Evolutionary conservation across 1,140 invertebrate genomes (phyloP), one percentile per base, ranked within the genome.

Genomic region (Lordiphosa stackelbergi): DNA sequence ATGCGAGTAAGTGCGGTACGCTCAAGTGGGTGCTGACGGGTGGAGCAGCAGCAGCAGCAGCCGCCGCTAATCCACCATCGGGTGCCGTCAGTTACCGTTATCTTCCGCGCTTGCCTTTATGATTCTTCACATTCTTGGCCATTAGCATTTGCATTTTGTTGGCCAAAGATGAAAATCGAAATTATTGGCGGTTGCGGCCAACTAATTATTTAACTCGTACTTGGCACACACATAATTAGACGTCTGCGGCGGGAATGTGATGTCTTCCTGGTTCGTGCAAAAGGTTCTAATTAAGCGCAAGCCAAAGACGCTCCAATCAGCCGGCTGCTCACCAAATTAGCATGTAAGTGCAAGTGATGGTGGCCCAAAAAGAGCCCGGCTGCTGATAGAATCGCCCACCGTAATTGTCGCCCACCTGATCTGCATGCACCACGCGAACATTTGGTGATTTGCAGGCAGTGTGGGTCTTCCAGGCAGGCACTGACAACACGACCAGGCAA

Each of bases 151-250:
- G 43, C 43, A 46, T 46, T 46, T 34, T 31, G 43, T 46, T 46
- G 12, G 13, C n/a, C 11, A 46, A n/a, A 46, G 43, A 46, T 46
- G 43, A 31, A 46, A 46, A 46, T 46, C 43, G 43, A 46, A 46
- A 46, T 46, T 46, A 46, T 46, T 46, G 43, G 13, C 43, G 43
- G 43, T 46, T 46, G 31, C 43, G 24, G 43, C 43, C 11, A 46
- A 46, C 43, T 46, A 46, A 46, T 46, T 46, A 46, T 34, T 46
- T 46, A 46, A 46, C 43, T 46, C 43, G 43, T 46, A 46, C 43
- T 31, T 46, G 28, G 43, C 13, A 12, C 43, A 46, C 43, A 46
- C 43, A 46, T 46, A 46, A 46, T 46, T 46, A 46, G 43, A 46
- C 43, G 43, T 46, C 43, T 34, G 43, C 24, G 24, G 11, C 28